phyloP scores from a whole-genome alignment of 2,113 vertebrate species.

The Oreocharis arfaki region DNA sequence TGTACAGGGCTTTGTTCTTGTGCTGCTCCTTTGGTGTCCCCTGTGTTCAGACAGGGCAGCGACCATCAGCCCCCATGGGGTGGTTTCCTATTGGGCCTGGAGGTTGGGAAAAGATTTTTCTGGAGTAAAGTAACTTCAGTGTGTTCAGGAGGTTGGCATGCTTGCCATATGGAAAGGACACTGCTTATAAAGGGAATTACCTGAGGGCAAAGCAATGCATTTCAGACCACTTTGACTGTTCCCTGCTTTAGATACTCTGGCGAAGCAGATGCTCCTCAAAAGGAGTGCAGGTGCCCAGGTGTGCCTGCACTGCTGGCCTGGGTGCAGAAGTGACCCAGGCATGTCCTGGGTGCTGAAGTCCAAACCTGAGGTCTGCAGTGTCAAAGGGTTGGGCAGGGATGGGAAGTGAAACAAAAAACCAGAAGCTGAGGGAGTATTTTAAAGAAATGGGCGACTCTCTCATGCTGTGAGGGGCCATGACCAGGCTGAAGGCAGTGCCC shows the following conservation, averaged over 20 bases:
- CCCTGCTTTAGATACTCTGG: background rate
- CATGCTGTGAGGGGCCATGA: background rate
- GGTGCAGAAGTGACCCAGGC: background rate
- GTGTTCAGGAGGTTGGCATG: accelerated
- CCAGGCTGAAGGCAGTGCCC: background rate
- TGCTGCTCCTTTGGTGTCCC: background rate
- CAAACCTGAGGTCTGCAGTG: background rate
- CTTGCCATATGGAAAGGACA: accelerated
- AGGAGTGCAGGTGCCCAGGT: background rate
- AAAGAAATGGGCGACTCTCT: background rate
- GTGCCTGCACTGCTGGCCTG: background rate
- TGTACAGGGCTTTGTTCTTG: background rate
- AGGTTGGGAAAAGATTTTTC: background rate
- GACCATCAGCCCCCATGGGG: accelerated
- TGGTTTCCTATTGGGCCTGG: accelerated
- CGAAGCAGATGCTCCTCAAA: background rate
- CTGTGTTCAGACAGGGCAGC: background rate
- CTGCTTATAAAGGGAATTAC: background rate
- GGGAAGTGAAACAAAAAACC: conserved; percentile 8
- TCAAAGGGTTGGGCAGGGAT: background rate
- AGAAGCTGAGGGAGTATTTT: background rate
- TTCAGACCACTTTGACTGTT: background rate
- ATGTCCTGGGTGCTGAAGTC: background rate
- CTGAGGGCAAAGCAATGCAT: background rate
- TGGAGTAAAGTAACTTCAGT: background rate